Evolutionary conservation across 1,140 invertebrate genomes (phyloP).

Genomic region (Drosophila prosaltans): DNA sequence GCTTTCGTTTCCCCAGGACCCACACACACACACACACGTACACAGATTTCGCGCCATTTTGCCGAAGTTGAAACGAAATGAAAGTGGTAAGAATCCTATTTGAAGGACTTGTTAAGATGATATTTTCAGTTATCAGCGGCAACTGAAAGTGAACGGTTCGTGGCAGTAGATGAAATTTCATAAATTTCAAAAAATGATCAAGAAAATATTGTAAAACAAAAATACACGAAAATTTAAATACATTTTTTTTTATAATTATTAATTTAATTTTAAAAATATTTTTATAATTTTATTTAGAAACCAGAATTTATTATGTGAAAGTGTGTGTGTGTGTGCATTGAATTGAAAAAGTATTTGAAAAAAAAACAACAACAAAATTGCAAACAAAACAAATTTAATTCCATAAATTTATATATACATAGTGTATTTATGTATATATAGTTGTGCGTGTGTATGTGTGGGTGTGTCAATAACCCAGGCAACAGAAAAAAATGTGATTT

Average conservation of each 20-base stretch:
- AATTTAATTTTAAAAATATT: no score
- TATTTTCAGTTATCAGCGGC: slow-evolving; percentile 66
- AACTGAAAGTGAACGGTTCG: slow-evolving; percentile 60
- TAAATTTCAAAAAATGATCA: slow-evolving; percentile 15
- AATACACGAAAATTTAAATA: neutral
- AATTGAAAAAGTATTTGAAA: neutral
- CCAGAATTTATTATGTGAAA: no score
- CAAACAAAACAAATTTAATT: slow-evolving; percentile 1
- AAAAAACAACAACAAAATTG: neutral
- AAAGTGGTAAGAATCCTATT: slow-evolving; percentile 64
- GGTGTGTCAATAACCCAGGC: slow-evolving; percentile 60
- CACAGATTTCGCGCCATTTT: slow-evolving; percentile 62
- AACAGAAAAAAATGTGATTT: slow-evolving; percentile 13
- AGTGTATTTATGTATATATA: slow-evolving; percentile 9
- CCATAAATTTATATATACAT: slow-evolving; percentile 11
- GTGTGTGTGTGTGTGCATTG: neutral
- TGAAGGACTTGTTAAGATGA: slow-evolving; percentile 63
- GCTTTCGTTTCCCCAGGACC: neutral
- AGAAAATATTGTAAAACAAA: neutral
- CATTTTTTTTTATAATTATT: no score
- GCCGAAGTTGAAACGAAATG: slow-evolving; percentile 22
- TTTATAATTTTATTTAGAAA: no score
- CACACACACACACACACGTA: neutral
- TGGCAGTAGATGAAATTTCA: neutral
- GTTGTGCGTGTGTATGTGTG: slow-evolving; percentile 10